These are phyloP conservation scores for Clupea harengus DNA, from an alignment of 2,113 vertebrate species.

Conservation along the genomic window DNA sequence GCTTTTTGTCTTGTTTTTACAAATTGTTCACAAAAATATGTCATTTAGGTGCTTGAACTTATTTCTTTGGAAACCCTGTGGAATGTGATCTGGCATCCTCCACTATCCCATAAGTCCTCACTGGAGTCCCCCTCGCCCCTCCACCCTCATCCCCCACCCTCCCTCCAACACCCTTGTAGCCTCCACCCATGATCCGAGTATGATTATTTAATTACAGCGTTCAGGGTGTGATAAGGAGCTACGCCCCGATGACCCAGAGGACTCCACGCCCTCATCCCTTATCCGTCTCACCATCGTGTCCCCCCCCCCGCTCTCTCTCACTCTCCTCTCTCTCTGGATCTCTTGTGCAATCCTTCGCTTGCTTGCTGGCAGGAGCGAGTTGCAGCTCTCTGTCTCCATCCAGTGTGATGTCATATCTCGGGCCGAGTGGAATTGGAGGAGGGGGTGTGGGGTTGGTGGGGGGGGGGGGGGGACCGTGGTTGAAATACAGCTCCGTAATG, in stretches of 20 bases:
- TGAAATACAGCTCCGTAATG: conserved; percentile 13
- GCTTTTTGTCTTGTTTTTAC: background rate
- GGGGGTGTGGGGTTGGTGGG: background rate
- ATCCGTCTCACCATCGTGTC: conserved; percentile 16
- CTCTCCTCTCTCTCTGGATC: background rate
- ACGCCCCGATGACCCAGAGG: conserved; percentile 30
- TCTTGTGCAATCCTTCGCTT: background rate
- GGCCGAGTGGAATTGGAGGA: background rate
- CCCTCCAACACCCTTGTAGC: background rate
- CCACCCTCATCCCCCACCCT: background rate
- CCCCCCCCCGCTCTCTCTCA: background rate
- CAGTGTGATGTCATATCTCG: conserved; percentile 29
- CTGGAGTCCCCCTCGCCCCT: background rate
- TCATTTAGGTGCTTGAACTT: background rate
- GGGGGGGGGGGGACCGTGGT: background rate
- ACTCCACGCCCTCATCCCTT: conserved; percentile 15
- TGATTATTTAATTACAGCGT: conserved; percentile 48
- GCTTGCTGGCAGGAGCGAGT: conserved; percentile 10
- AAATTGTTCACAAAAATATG: background rate
- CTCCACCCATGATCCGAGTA: conserved; percentile 39
- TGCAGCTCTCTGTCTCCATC: background rate
- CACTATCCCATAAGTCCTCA: background rate
- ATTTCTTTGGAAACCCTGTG: background rate
- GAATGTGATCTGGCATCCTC: background rate
- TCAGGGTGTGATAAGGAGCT: conserved; percentile 37